A percentile compares a stretch with the other conserved stretches of the same genome.
Conservation (phyloP, 2,888 invertebrate genomes). For the Byasa hedistus region DNA sequence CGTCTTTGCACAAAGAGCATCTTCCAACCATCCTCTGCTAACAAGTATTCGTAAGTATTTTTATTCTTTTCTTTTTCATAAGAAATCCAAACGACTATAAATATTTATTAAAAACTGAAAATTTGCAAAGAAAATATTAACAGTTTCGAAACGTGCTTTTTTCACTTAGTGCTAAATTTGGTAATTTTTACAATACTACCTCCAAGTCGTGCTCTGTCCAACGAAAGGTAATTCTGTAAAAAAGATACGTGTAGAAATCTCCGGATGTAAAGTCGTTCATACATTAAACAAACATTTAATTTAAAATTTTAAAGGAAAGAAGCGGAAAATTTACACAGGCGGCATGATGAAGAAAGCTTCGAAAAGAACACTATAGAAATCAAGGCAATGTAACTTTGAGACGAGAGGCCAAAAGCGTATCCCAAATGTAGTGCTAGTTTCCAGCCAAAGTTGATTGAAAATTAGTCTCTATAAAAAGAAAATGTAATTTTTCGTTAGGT, state of each 20-base stretch:
- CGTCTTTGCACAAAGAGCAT: slow-evolving; percentile 90
- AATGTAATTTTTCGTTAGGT: neutral
- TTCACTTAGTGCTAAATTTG: too few relatives aligned
- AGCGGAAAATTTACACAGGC: slow-evolving; percentile 68
- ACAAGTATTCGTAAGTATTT: slow-evolving; percentile 71
- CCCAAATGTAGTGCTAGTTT: slow-evolving; percentile 74
- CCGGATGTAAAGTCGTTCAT: neutral
- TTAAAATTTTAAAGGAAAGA: slow-evolving; percentile 60
- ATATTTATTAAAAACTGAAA: too few relatives aligned
- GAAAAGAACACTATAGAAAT: slow-evolving; percentile 62
- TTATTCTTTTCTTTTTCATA: neutral
- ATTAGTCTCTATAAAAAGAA: slow-evolving; percentile 43
- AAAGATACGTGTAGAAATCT: too few relatives aligned
- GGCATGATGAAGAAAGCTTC: slow-evolving; percentile 53
- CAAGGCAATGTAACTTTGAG: slow-evolving; percentile 59
- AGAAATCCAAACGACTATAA: too few relatives aligned
- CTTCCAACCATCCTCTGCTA: slow-evolving; percentile 78
- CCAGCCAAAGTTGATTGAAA: slow-evolving; percentile 73
- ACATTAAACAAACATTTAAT: neutral
- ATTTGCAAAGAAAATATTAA: too few relatives aligned
- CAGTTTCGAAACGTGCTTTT: too few relatives aligned
- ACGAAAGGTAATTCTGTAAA: too few relatives aligned
- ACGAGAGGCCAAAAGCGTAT: slow-evolving; percentile 38
- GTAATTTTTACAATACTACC: too few relatives aligned
- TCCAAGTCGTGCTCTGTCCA: too few relatives aligned